Evolutionary conservation across 2,888 invertebrate species (phyloP).

Genomic region (Brassicogethes aeneus): DNA sequence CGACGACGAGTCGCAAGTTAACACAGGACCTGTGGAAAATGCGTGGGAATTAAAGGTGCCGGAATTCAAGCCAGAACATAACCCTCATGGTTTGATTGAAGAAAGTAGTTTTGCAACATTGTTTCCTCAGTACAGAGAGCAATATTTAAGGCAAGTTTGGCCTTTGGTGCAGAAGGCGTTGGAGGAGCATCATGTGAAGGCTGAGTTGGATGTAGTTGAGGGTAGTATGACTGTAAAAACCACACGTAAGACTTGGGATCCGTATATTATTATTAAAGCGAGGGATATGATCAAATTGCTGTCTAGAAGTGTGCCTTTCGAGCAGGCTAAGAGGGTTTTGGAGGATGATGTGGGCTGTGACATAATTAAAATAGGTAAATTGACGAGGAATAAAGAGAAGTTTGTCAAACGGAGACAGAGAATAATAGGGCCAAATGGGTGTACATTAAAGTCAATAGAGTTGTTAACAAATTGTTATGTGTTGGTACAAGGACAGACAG

Average conservation of each 20-base stretch:
- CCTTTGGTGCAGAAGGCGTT: slow-evolving; percentile 84
- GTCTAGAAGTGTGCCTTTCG: slow-evolving; percentile 92
- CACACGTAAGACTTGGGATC: slow-evolving; percentile 97
- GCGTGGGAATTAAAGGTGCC: slow-evolving; percentile 85
- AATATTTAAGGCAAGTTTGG: slow-evolving; percentile 92
- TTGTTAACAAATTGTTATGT: slow-evolving; percentile 94
- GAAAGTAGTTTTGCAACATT: slow-evolving; percentile 95
- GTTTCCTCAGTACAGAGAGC: slow-evolving; percentile 96
- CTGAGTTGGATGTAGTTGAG: slow-evolving; percentile 87
- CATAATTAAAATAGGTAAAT: slow-evolving; percentile 90
- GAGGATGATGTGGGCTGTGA: slow-evolving; percentile 91
- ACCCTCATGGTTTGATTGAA: slow-evolving; percentile 77
- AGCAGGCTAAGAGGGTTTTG: slow-evolving; percentile 81
- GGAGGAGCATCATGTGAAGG: slow-evolving; percentile 68
- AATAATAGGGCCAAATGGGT: slow-evolving; percentile 95
- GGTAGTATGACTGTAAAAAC: slow-evolving; percentile 92
- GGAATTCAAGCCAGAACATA: slow-evolving; percentile 79
- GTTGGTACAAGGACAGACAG: slow-evolving; percentile 94
- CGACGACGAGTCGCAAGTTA: neutral
- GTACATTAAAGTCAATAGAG: slow-evolving; percentile 95
- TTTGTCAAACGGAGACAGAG: slow-evolving; percentile 92
- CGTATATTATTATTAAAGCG: slow-evolving; percentile 92
- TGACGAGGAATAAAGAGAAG: slow-evolving; percentile 85
- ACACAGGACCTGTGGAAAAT: slow-evolving; percentile 61
- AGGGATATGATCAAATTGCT: slow-evolving; percentile 92